A percentile compares a stretch with the other conserved stretches of the same genome.
These are phyloP conservation scores for Apodemia mormo DNA, from an alignment of 2,888 invertebrate genomes.

Conservation along the genomic window DNA sequence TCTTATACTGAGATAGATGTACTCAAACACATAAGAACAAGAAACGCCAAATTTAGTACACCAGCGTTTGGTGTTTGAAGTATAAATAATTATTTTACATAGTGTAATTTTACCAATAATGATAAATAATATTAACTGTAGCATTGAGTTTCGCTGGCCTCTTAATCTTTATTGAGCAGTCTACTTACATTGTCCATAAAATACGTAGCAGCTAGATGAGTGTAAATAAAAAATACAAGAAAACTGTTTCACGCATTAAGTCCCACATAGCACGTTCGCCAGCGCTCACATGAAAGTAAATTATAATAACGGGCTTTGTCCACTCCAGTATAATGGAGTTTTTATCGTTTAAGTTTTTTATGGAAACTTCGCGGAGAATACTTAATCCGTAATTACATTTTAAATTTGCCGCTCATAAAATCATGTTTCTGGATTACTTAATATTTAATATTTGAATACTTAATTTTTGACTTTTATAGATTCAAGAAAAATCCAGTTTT, in stretches of 20 bases:
- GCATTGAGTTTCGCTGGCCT: not conserved
- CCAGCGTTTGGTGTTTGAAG: too few relatives aligned
- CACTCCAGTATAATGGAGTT: slow-evolving; percentile 54
- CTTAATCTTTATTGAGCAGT: not conserved
- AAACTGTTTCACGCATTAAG: slow-evolving; percentile 1
- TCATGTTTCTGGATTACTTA: not conserved
- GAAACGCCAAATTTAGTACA: too few relatives aligned
- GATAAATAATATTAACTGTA: too few relatives aligned
- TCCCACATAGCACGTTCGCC: slow-evolving; percentile 13
- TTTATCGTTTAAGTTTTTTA: slow-evolving; percentile 42
- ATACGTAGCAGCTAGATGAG: not conserved
- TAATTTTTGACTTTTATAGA: too few relatives aligned
- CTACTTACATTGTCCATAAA: not conserved
- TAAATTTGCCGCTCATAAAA: slow-evolving; percentile 3
- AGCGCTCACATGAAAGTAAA: slow-evolving; percentile 13
- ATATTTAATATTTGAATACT: too few relatives aligned
- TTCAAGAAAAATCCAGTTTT: too few relatives aligned
- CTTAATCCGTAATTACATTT: slow-evolving; percentile 5
- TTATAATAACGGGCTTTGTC: slow-evolving; percentile 43
- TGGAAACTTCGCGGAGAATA: slow-evolving; percentile 18
- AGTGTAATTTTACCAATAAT: too few relatives aligned
- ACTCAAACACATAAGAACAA: too few relatives aligned
- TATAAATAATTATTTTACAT: too few relatives aligned
- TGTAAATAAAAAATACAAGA: slow-evolving; percentile 13
- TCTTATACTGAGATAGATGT: too few relatives aligned